Evolutionary conservation across 1,140 invertebrate genomes (phyloP), one percentile per base, ranked within the genome.

Genomic region (Drosophila ficusphila): DNA sequence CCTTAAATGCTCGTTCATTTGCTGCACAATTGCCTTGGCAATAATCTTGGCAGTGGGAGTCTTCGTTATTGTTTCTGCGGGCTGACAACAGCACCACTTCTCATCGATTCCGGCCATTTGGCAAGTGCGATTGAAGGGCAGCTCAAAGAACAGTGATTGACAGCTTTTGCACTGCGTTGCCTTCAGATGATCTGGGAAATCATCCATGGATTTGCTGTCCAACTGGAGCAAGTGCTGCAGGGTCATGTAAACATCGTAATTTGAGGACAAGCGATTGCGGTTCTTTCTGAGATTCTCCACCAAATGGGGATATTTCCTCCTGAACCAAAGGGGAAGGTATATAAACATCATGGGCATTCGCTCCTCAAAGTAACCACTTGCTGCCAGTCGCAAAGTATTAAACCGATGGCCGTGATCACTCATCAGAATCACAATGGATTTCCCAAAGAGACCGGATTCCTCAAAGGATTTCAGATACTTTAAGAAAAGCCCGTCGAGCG

Each of bases 401-500:
- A 95, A 98, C 18, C 98, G 91, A 82, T 97, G 95, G 0, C 98
- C 98, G 91, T 99, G 98, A 91, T 99, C 98, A 77, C 97, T 97
- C 76, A 98, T 92, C n/a, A 98, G 93, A 12, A 99, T 92, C 0
- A 98, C 88, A 72, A 95, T 92, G 0, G 95, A 94, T 38, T 94
- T 93, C 31, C 96, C 93, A 34, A 95, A 90, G 8, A 94, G 92
- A 0, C 93, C 93, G 1, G 91, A 89, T 0, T 92, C 73, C 18
- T 94, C 92, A 18, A 96, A 78, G 5, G 92, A 89, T 42, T 92
- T 89, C 7, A 97, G 91, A 68, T 94, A 94, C 1, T 85, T 62
- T 5, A 92, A 68, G 44, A 95, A 93, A 29, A 91, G 91, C 0
- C 91, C 58, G 68, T 97, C 96, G 88, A 95, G 94, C 1, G 93